Evolutionary conservation across 2,888 invertebrate genomes (phyloP).

Genomic region (Eupithecia insigniata): DNA sequence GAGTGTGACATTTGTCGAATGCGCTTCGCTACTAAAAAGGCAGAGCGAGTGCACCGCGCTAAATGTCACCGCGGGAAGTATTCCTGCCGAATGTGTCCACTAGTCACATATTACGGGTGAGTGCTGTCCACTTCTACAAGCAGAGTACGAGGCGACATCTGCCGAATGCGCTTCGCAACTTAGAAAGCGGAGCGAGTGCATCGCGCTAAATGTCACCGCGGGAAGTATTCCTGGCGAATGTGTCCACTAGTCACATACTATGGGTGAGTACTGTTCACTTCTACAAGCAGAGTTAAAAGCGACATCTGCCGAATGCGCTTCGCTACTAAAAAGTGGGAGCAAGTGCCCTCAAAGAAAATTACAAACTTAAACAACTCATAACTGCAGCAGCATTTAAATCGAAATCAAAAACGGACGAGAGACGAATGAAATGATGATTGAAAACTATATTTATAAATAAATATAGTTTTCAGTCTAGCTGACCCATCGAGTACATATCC

Average conservation of each 20-base stretch:
- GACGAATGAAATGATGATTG: too few species aligned
- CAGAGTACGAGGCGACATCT: slow-evolving; percentile 13
- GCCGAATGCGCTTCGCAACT: slow-evolving; percentile 15
- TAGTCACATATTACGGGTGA: slow-evolving; percentile 29
- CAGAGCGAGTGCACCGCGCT: slow-evolving; percentile 16
- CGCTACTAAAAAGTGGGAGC: slow-evolving; percentile 5
- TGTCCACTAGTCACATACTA: slow-evolving; percentile 28
- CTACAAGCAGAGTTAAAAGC: too few species aligned
- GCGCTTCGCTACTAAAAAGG: slow-evolving; percentile 14
- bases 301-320: slow-evolving; percentile 23
- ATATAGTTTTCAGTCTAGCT: too few species aligned
- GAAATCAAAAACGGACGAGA: too few species aligned
- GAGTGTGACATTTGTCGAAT: slow-evolving; percentile 20
- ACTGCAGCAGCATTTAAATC: too few species aligned
- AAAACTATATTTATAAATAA: too few species aligned
- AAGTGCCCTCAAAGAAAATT: too few species aligned
- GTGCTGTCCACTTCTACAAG: neutral
- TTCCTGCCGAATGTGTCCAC: slow-evolving; percentile 23
- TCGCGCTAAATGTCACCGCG: slow-evolving; percentile 22
- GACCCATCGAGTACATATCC: too few species aligned
- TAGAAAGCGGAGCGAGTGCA: slow-evolving; percentile 14
- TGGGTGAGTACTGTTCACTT: too few species aligned
- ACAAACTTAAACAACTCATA: too few species aligned
- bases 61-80: slow-evolving; percentile 23
- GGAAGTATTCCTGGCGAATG: slow-evolving; percentile 20